phyloP scores from a whole-genome alignment of 2,113 vertebrate genomes.

The Alexandromys fortis region DNA sequence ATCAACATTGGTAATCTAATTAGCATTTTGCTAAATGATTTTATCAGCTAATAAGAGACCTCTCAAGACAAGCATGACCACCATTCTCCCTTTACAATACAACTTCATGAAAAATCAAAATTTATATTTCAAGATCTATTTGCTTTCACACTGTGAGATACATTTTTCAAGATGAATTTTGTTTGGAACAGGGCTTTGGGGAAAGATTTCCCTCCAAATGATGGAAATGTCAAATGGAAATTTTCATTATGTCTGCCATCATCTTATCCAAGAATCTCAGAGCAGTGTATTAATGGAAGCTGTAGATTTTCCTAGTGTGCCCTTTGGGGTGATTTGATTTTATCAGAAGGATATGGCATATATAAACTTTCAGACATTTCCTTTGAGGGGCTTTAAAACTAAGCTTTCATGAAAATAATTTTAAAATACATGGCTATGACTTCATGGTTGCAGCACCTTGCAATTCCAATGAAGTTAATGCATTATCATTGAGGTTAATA shows the following conservation, averaged over 20 bases:
- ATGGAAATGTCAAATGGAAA: slow-evolving; percentile 43
- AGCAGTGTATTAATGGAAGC: background rate
- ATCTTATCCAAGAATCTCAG: slow-evolving; percentile 28
- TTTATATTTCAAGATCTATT: slow-evolving; percentile 27
- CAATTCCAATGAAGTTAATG: slow-evolving; percentile 19
- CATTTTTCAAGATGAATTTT: slow-evolving; percentile 10
- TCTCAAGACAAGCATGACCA: background rate
- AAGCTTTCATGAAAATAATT: slow-evolving; percentile 64
- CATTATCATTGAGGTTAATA: background rate
- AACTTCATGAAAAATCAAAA: slow-evolving; percentile 39
- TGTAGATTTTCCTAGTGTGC: slow-evolving; percentile 30
- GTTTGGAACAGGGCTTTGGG: background rate
- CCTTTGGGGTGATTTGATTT: slow-evolving; percentile 43
- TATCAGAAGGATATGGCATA: slow-evolving; percentile 43
- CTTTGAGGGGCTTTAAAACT: slow-evolving; percentile 40
- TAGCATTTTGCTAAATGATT: background rate
- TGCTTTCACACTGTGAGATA: background rate
- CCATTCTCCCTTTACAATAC: background rate
- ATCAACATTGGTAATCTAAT: background rate
- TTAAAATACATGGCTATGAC: slow-evolving; percentile 38
- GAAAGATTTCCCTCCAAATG: background rate
- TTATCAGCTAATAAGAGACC: background rate
- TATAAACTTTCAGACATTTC: slow-evolving; percentile 55
- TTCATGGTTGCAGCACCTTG: background rate
- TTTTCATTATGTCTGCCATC: slow-evolving; percentile 57